These are phyloP conservation scores for Cerastis leucographa DNA, from an alignment of 2,888 invertebrate genomes.

Conservation along the genomic window DNA sequence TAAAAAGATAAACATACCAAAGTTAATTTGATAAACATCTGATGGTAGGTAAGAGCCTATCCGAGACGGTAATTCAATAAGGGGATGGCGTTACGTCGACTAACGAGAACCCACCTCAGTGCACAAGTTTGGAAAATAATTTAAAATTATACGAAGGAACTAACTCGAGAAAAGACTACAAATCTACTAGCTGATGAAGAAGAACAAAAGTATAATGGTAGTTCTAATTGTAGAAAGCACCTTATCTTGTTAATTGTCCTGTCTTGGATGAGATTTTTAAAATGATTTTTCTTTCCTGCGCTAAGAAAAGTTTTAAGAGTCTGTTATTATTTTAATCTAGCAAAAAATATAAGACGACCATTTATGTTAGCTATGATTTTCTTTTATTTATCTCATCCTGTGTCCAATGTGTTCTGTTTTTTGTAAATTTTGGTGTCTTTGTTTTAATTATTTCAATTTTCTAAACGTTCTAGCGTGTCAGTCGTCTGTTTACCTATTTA, in stretches of 20 bases:
- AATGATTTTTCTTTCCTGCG: background rate
- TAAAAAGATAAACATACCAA: constrained; percentile 39
- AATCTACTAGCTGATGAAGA: constrained; percentile 1
- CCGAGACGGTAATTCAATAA: constrained; percentile 71
- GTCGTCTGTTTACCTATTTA: background rate
- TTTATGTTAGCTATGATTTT: background rate
- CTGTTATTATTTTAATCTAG: background rate
- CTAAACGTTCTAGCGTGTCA: background rate
- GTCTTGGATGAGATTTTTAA: background rate
- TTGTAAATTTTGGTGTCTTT: background rate
- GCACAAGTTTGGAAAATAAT: constrained; percentile 66
- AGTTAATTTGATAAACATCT: constrained; percentile 54
- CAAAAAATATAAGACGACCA: background rate
- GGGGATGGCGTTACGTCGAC: constrained; percentile 63
- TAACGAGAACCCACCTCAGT: constrained; percentile 65
- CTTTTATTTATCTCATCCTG: background rate
- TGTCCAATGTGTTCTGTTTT: background rate
- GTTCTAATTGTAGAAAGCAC: constrained; percentile 20
- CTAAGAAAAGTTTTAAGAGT: background rate
- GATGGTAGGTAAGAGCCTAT: constrained; percentile 54
- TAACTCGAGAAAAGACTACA: constrained; percentile 12
- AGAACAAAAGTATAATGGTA: constrained; percentile 21
- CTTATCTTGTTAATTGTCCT: constrained; percentile 13
- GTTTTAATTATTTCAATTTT: background rate
- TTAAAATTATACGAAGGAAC: constrained; percentile 51